phyloP scores from a whole-genome alignment of 2,797 vertebrate genomes.

The Acridotheres tristis region DNA sequence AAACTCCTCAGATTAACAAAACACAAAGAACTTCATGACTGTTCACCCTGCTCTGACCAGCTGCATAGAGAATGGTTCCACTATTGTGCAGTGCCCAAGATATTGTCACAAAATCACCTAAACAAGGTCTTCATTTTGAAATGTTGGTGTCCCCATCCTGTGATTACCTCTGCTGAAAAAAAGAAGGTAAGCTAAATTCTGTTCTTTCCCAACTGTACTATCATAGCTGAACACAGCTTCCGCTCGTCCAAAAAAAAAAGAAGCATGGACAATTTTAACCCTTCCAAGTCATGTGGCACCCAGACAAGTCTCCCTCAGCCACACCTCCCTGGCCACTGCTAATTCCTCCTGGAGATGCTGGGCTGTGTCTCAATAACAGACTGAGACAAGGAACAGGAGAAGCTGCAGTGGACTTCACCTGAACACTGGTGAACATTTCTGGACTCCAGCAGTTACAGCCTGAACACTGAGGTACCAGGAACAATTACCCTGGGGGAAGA shows the following conservation, averaged over 20 bases:
- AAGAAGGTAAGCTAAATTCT: neutral
- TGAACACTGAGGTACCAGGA: rapidly evolving
- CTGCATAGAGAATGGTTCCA: neutral
- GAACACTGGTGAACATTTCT: neutral
- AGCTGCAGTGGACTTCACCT: neutral
- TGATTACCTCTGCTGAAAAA: neutral
- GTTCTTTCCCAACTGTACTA: neutral
- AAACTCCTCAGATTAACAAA: neutral
- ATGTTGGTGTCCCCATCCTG: neutral
- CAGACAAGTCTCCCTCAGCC: neutral
- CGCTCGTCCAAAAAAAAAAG: neutral
- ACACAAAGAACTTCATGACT: neutral
- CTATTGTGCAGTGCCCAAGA: neutral
- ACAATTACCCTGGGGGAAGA: neutral
- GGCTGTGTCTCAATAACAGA: neutral
- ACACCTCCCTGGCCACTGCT: neutral
- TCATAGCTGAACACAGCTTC: slow-evolving; percentile 12
- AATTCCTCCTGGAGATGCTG: neutral
- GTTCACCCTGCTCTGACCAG: neutral
- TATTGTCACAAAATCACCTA: neutral
- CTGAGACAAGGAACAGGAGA: neutral
- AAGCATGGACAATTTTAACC: neutral
- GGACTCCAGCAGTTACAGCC: neutral
- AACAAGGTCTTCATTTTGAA: neutral
- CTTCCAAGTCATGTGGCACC: neutral